phyloP scores from a whole-genome alignment of 2,888 invertebrate species.

The Synergus laeviventris region DNA sequence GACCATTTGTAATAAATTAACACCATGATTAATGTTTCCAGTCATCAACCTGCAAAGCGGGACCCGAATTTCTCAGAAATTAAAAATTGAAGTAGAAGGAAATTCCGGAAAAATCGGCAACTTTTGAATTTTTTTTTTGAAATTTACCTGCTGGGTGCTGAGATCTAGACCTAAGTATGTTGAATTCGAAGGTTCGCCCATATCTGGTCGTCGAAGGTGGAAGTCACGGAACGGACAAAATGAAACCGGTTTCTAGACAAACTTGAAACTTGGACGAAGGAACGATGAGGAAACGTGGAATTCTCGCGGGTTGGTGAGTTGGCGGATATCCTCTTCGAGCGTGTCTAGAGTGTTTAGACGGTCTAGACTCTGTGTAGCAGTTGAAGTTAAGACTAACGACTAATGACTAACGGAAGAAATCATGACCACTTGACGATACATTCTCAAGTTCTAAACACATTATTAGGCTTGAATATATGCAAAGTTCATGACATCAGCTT shows the following conservation, averaged over 20 bases:
- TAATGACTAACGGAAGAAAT: not conserved
- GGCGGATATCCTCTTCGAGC: not conserved
- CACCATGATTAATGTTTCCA: not conserved
- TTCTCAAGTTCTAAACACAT: not conserved
- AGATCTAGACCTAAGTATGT: conserved; percentile 90
- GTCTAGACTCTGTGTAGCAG: not conserved
- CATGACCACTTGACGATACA: not conserved
- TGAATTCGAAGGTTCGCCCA: conserved; percentile 69
- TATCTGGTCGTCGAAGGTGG: conserved; percentile 45
- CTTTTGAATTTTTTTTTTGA: not conserved
- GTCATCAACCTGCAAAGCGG: not conserved
- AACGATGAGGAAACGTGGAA: conserved; percentile 4
- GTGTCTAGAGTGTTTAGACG: not conserved
- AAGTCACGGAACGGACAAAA: conserved; percentile 5
- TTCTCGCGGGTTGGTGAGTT: not conserved
- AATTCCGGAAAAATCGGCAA: conserved; percentile 43
- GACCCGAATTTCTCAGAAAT: not conserved
- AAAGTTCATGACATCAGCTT: conserved; percentile 6
- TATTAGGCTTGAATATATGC: not conserved
- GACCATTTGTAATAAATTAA: not conserved
- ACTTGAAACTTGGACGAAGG: not conserved
- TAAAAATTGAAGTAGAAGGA: not conserved
- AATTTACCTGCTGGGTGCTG: conserved; percentile 89
- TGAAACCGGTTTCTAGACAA: conserved; percentile 23
- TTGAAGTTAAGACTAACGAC: not conserved